Evolutionary conservation across 2,888 invertebrate genomes (phyloP).

Genomic region (Imbricaverruca yamaguchii): DNA sequence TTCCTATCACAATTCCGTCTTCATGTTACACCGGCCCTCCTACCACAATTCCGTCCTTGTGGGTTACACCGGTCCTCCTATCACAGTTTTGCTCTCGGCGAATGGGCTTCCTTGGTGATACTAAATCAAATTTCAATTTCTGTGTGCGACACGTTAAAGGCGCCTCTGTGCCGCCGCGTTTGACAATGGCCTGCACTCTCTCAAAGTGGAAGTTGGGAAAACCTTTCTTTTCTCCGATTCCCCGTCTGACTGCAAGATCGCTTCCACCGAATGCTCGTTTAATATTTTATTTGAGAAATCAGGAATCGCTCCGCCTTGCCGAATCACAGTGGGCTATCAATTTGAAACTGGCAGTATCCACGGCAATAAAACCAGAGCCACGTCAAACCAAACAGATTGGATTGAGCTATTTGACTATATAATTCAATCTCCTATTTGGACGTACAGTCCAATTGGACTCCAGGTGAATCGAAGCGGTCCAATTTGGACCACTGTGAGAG

Average conservation of each 20-base stretch:
- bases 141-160: not conserved
- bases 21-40: too few relatives aligned
- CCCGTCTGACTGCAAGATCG: not conserved
- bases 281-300: conserved; percentile 20
- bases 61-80: too few relatives aligned
- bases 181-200: not conserved
- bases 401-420: conserved; percentile 21
- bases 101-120: not conserved
- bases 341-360: conserved; percentile 13
- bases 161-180: not conserved
- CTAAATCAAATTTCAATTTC: conserved; percentile 6
- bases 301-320: not conserved
- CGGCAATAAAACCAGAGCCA: conserved; percentile 4
- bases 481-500: conserved; percentile 10
- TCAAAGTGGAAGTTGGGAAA: not conserved
- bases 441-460: not conserved
- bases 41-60: too few relatives aligned
- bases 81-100: too few relatives aligned
- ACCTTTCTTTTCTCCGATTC: not conserved
- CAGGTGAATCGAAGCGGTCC: conserved; percentile 1
- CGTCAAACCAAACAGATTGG: conserved; percentile 17
- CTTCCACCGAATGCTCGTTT: not conserved
- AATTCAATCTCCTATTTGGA: conserved; percentile 12
- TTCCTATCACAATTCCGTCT: too few relatives aligned
- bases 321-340: conserved; percentile 10